These are phyloP conservation scores for Mythimna albipuncta DNA, from an alignment of 2,888 invertebrate genomes.

Conservation along the genomic window DNA sequence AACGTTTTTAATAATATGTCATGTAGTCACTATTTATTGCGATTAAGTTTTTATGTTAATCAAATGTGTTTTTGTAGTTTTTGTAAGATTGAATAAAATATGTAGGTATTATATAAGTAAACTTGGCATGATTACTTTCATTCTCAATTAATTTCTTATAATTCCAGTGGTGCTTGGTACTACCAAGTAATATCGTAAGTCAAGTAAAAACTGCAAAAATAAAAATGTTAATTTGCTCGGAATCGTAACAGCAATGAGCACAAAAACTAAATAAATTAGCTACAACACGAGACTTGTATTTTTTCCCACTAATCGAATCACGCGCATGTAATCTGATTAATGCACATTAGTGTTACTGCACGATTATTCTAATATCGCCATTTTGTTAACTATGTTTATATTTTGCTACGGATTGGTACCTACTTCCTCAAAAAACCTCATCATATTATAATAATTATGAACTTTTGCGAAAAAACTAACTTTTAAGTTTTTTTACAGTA, in stretches of 20 bases:
- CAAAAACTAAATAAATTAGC: constrained; percentile 22
- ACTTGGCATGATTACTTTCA: neutral
- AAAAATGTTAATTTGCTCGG: constrained; percentile 13
- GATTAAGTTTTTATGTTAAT: neutral
- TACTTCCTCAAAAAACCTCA: neutral
- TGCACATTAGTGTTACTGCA: neutral
- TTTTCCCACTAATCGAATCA: constrained; percentile 8
- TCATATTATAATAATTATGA: neutral
- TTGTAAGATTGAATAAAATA: neutral
- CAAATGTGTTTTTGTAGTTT: neutral
- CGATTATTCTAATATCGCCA: neutral
- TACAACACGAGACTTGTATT: neutral
- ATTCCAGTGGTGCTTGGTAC: constrained; percentile 31
- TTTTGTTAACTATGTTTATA: neutral
- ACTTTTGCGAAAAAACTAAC: no score
- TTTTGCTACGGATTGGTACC: no score
- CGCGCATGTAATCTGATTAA: constrained; percentile 3
- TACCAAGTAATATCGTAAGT: neutral
- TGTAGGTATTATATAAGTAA: neutral
- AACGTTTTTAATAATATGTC: no score
- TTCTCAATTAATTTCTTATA: neutral
- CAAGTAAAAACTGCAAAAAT: constrained; percentile 4
- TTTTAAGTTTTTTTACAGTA: neutral
- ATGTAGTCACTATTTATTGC: neutral
- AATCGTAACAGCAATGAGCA: neutral